Base-by-base conservation (phyloP, 2,113 vertebrate species). In the Polyodon spathula region DNA sequence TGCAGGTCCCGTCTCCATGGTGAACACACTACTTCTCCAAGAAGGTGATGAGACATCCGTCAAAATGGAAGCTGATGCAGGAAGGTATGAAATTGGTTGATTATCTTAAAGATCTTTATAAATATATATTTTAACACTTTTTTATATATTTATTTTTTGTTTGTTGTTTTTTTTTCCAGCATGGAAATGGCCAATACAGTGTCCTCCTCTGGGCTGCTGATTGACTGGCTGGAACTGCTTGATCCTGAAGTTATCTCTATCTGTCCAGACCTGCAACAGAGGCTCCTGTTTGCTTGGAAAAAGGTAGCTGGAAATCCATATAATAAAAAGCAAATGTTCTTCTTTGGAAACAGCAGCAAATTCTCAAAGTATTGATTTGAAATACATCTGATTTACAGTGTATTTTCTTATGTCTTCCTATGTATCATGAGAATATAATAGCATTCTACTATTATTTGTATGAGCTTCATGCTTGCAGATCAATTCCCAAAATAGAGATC, bases 141-240 rank as follows among this genome's bases (percentile, higher is more conserved):
- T 27, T 27, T 27, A 27, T 27, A 27, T 27, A 27, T n/a, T n/a
- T n/a, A n/a, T n/a, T n/a, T 43, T 74, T 16, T 37, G 1, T 54
- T 5, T 10, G 8, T 27, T 65, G 6, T 40, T 41, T 12, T 69
- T 54, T 55, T 40, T 4, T 54, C 38, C 69, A 92, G 92, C 63
- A 69, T 64, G 1, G 92, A 96, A 71, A 72, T 84, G 6, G 73
- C 79, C n/a, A 85, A 78, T 62, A 83, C 91, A 0, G 89, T 91
- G 0, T 88, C 93, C 12, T 85, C 84, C 40, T 94, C 93, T 0
- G 96, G 95, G 39, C 86, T 99, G 41, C 83, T 99, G 6, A 90
- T 96, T 2, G 94, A 98, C 64, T 97, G 94, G 95, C 79, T 97
- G 78, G 95, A 97, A 72, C 82, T 90, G 72, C 67, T 99, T 14